A percentile compares a stretch with the other conserved stretches of the same genome.
phyloP scores from a whole-genome alignment of 2,113 vertebrate genomes.

The Ctenodactylus gundi region DNA sequence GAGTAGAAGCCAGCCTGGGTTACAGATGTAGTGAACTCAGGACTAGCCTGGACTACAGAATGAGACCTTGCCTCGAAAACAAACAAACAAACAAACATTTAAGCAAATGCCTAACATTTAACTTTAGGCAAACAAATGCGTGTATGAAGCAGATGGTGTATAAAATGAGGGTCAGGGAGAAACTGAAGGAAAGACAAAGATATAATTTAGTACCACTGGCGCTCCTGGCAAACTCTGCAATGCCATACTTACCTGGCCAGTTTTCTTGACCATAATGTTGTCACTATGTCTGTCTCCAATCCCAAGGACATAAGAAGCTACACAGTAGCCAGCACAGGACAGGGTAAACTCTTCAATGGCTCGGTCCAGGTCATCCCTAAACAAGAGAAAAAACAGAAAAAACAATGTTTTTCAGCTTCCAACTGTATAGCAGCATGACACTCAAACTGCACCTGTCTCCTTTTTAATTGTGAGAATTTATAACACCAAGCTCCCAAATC shows the following conservation, averaged over 20 bases:
- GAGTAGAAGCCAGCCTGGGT: too few relatives aligned
- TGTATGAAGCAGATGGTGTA: neutral
- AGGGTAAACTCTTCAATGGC: slow-evolving; percentile 98
- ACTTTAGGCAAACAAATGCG: neutral
- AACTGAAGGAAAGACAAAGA: neutral
- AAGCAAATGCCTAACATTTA: neutral
- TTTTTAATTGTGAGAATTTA: neutral
- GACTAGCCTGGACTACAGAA: too few relatives aligned
- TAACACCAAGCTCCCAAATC: neutral
- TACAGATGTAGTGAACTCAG: too few relatives aligned
- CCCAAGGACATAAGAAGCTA: slow-evolving; percentile 98
- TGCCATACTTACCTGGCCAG: slow-evolving; percentile 91
- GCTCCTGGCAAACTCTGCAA: neutral
- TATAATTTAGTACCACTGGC: neutral
- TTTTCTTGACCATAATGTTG: slow-evolving; percentile 99
- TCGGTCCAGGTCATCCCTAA: slow-evolving; percentile 94
- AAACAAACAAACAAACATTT: too few relatives aligned
- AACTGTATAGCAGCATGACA: neutral
- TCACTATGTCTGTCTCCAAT: slow-evolving; percentile 99
- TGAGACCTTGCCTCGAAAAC: too few relatives aligned
- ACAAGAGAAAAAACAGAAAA: slow-evolving; percentile 43
- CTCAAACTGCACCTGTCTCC: neutral
- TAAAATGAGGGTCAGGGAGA: neutral
- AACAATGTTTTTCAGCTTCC: neutral
- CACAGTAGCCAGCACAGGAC: slow-evolving; percentile 99